phyloP scores from a whole-genome alignment of 2,113 vertebrate genomes.

The Manacus vitellinus region DNA sequence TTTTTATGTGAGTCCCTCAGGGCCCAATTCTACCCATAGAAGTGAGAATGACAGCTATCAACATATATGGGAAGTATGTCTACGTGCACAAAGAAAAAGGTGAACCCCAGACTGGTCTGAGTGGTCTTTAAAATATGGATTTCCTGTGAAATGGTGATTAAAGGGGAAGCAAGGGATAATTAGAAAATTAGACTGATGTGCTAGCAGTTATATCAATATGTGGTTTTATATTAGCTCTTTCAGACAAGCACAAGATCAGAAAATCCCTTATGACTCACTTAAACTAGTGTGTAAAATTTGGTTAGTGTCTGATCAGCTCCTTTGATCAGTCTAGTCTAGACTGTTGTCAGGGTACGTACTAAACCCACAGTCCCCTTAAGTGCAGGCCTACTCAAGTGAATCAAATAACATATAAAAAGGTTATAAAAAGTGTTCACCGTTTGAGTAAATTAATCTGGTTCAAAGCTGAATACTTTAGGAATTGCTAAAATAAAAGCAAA shows the following conservation, averaged over 20 bases:
- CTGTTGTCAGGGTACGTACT: not conserved
- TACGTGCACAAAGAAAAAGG: not conserved
- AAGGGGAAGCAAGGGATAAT: not conserved
- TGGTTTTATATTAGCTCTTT: not conserved
- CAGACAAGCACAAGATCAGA: not conserved
- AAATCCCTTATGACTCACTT: not conserved
- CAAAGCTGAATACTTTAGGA: not conserved
- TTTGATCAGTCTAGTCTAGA: conserved; percentile 19
- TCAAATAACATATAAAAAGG: not conserved
- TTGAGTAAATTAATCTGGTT: not conserved
- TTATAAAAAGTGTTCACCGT: not conserved
- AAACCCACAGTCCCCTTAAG: not conserved
- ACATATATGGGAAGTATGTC: not conserved
- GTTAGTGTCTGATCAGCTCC: conserved; percentile 12
- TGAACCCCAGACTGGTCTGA: not conserved
- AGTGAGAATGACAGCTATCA: conserved; percentile 34
- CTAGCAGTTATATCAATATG: not conserved
- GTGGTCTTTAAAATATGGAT: not conserved
- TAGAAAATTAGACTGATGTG: not conserved
- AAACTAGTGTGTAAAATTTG: not conserved
- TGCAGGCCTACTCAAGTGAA: not conserved
- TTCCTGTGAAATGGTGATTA: conserved; percentile 4
- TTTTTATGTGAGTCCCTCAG: conserved; percentile 44
- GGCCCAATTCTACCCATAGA: not conserved
- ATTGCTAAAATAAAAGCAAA: not conserved